These are phyloP conservation scores for Chromobotia macracanthus DNA, from an alignment of 2,797 vertebrate genomes.

Conservation along the genomic window DNA sequence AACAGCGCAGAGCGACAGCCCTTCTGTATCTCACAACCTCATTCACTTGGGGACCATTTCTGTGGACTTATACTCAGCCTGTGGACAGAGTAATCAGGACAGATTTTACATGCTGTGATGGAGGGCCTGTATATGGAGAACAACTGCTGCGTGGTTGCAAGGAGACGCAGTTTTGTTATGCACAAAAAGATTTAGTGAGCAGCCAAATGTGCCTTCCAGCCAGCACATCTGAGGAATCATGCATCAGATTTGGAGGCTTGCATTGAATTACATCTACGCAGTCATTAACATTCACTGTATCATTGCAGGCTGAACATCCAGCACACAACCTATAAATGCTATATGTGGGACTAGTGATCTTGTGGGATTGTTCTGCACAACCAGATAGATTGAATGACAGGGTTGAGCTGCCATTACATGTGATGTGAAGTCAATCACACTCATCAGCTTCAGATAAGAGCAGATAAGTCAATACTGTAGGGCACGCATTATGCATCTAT, in stretches of 20 bases:
- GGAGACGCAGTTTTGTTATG: slow-evolving; percentile 11
- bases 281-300: slow-evolving; percentile 13
- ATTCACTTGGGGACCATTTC: slow-evolving; percentile 37
- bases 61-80: slow-evolving; percentile 15
- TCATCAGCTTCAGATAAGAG: slow-evolving; percentile 43
- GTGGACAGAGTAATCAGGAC: slow-evolving; percentile 42
- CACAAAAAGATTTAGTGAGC: slow-evolving; percentile 31
- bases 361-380: not conserved
- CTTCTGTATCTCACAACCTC: slow-evolving; percentile 31
- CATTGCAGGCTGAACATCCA: not conserved
- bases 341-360: not conserved
- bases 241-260: not conserved
- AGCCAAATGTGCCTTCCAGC: slow-evolving; percentile 13
- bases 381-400: slow-evolving; percentile 18
- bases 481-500: slow-evolving; percentile 24
- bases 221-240: slow-evolving; percentile 4
- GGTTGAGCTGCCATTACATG: slow-evolving; percentile 25
- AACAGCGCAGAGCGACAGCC: slow-evolving; percentile 25
- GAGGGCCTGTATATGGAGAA: slow-evolving; percentile 6
- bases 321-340: not conserved
- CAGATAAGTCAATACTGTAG: slow-evolving; percentile 25
- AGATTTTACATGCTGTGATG: slow-evolving; percentile 42
- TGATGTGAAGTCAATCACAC: slow-evolving; percentile 25
- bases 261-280: not conserved
- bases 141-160: slow-evolving; percentile 31